Base-by-base conservation (phyloP, 2,113 vertebrate genomes). In the Neotragus moschatus region DNA sequence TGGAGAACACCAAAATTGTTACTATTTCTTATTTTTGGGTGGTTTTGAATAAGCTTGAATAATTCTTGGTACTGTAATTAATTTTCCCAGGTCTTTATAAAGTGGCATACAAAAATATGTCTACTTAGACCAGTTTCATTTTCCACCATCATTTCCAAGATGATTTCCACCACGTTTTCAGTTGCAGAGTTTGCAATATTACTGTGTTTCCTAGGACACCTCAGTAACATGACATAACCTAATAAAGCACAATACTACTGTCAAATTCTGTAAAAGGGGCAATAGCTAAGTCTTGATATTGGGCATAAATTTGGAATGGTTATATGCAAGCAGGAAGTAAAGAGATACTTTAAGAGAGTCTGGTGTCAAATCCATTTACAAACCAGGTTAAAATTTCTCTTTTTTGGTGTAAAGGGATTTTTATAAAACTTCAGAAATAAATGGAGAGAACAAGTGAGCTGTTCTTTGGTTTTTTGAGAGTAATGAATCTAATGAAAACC, bases 251-350 rank as follows among this genome's bases (percentile, higher is more conserved):
- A 97, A 90, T 95, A 92, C 61, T 95, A 33, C 93, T 98, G 98
- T 98, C 98, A 98, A 79, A 70, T 90, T 49, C 77, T 90, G 61
- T 97, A 96, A 80, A 66, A 77, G 80, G 93, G 87, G 91, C 94
- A 92, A 96, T 92, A 39, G 51, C 66, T n/a, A 93, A 97, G 96
- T 97, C 98, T 98, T 94, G 92, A 97, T 98, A 97, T 97, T 97
- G 97, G 97, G 96, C 95, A 93, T 92, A 88, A 84, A 93, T 96
- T 95, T 97, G 81, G 95, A 90, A 93, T 90, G 91, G 75, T 98
- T 98, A 98, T 98, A 98, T 94, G 95, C 96, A 97, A 77, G 96
- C 88, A 98, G 97, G 97, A 98, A 98, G 88, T 66, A 51, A 90
- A 84, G n/a, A 81, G 60, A 85, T 98, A 93, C 98, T 98, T 98